These are phyloP conservation scores for Drosophila leontia DNA, from an alignment of 1,140 invertebrate genomes.

Conservation along the genomic window DNA sequence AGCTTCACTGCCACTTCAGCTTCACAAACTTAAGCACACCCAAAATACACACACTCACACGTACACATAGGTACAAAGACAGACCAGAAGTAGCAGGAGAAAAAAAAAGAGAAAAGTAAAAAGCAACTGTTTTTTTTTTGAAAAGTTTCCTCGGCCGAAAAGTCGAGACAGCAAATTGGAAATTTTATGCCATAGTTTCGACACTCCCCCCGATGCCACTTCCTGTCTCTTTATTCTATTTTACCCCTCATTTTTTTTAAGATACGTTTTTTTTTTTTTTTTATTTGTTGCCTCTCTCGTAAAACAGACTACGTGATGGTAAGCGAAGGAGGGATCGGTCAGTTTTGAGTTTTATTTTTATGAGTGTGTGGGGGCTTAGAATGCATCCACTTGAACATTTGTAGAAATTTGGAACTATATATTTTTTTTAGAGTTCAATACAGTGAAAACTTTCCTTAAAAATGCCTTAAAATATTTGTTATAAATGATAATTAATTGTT, in stretches of 20 bases:
- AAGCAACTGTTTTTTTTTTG: constrained; percentile 49
- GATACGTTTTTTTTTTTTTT: constrained; percentile 37
- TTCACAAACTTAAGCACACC: constrained; percentile 19
- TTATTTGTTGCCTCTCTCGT: constrained; percentile 31
- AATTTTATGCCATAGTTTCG: constrained; percentile 78
- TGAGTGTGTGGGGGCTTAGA: constrained; percentile 4
- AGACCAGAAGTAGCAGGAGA: background rate
- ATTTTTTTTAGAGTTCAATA: background rate
- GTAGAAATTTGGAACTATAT: background rate
- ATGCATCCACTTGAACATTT: constrained; percentile 21
- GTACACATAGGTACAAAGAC: background rate
- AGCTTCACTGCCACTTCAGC: constrained; percentile 38
- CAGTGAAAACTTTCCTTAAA: background rate
- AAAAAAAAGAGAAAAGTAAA: background rate
- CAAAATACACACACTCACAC: constrained; percentile 2
- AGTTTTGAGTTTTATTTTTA: constrained; percentile 26
- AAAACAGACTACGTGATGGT: constrained; percentile 47
- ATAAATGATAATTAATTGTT: background rate
- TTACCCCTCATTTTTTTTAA: constrained; percentile 2
- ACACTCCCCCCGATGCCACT: constrained; percentile 8
- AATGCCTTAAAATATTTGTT: background rate
- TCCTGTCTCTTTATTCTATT: constrained; percentile 3
- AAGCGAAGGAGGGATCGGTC: background rate
- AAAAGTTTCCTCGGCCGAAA: constrained; percentile 66
- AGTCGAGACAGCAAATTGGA: constrained; percentile 78